Evolutionary conservation across 2,888 invertebrate genomes (phyloP).

Genomic region (Chrysopilus asiliformis): DNA sequence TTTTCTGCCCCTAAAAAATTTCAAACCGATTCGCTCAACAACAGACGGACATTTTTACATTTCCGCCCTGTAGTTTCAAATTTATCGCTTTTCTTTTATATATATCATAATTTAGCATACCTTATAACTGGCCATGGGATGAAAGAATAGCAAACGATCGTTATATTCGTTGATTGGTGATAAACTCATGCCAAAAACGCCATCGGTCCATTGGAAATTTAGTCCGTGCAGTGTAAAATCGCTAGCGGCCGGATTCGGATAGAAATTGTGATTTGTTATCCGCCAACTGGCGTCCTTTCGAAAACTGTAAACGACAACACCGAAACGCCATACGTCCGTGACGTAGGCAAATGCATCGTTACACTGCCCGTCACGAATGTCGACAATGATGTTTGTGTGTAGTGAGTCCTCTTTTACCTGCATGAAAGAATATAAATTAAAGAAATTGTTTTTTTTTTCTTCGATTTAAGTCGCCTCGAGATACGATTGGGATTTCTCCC

Average conservation of each 20-base stretch:
- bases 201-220: conserved; percentile 72
- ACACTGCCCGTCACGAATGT: conserved; percentile 42
- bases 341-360: conserved; percentile 46
- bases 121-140: conserved; percentile 67
- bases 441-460: too few relatives aligned
- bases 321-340: conserved; percentile 51
- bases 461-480: too few relatives aligned
- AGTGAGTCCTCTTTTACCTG: conserved; percentile 52
- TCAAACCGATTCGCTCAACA: too few relatives aligned
- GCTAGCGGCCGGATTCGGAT: conserved; percentile 40
- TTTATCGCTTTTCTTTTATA: too few relatives aligned
- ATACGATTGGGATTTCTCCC: too few relatives aligned
- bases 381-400: conserved; percentile 42
- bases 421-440: neutral
- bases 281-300: conserved; percentile 30
- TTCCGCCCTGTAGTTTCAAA: too few relatives aligned
- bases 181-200: conserved; percentile 60
- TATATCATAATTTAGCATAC: too few relatives aligned
- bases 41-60: too few relatives aligned
- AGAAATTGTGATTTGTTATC: conserved; percentile 29
- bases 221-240: conserved; percentile 60
- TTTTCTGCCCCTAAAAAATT: too few relatives aligned
- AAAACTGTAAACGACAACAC: conserved; percentile 33
- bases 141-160: conserved; percentile 57
- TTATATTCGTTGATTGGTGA: conserved; percentile 38